These are phyloP conservation scores for Diplazon laetatorius DNA, from an alignment of 2,888 invertebrate species.

Conservation along the genomic window DNA sequence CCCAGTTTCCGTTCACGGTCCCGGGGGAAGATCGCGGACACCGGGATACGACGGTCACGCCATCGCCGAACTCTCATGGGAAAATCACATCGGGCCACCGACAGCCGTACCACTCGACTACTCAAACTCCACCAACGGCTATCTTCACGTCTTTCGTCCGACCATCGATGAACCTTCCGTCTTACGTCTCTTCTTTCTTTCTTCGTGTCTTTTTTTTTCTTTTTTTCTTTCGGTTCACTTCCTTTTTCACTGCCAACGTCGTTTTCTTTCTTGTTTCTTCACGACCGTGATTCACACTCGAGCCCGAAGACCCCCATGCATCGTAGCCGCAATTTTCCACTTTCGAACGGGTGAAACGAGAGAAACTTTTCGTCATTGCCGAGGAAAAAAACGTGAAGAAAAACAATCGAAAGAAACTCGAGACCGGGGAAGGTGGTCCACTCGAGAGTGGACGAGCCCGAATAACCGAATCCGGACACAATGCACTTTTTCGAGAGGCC, in stretches of 20 bases:
- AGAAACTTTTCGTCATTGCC: constrained; percentile 46
- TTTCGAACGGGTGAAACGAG: constrained; percentile 16
- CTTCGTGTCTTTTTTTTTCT: not conserved
- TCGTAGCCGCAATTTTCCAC: constrained; percentile 21
- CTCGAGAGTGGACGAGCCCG: constrained; percentile 56
- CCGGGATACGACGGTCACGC: constrained; percentile 59
- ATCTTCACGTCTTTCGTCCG: constrained; percentile 8
- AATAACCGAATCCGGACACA: constrained; percentile 59
- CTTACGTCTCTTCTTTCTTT: not conserved
- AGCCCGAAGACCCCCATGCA: not conserved
- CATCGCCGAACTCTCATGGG: constrained; percentile 38
- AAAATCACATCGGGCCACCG: constrained; percentile 45
- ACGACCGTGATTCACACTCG: constrained; percentile 16
- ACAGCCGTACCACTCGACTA: constrained; percentile 1
- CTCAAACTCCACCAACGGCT: constrained; percentile 15
- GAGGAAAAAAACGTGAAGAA: constrained; percentile 15
- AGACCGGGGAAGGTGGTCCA: constrained; percentile 39
- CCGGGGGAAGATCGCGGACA: constrained; percentile 55
- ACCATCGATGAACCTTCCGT: constrained; percentile 6
- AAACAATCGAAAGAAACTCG: constrained; percentile 58
- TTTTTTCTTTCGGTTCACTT: constrained; percentile 53
- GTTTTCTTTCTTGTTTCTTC: constrained; percentile 51
- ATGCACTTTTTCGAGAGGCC: constrained; percentile 61
- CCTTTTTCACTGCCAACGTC: too few species aligned
- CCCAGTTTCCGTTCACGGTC: constrained; percentile 65